Percentiles rank a stretch among this genome's conserved stretches.
These are phyloP conservation scores for Hormaphis cornu DNA, from an alignment of 1,140 invertebrate species.

Conservation along the genomic window DNA sequence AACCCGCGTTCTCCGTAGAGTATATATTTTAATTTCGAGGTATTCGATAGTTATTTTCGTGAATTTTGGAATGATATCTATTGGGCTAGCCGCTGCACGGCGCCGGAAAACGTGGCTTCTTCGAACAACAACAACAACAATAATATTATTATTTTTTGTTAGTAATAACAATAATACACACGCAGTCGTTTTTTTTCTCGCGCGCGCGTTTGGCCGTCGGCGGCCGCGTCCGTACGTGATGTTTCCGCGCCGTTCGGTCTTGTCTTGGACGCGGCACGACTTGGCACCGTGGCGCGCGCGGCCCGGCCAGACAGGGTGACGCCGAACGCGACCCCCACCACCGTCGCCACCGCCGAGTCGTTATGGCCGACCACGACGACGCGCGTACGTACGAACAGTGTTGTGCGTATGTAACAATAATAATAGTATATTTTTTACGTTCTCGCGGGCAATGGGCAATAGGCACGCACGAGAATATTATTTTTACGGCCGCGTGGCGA, in stretches of 20 bases:
- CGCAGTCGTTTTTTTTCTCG: background rate
- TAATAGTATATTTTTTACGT: no score
- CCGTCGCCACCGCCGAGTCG: background rate
- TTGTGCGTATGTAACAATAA: no score
- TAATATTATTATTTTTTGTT: no score
- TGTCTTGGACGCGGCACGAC: constrained; percentile 4
- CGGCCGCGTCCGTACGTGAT: background rate
- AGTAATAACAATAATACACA: no score
- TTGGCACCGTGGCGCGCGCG: constrained; percentile 34
- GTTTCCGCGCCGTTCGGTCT: constrained; percentile 11
- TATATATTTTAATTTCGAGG: no score
- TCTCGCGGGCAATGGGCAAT: no score
- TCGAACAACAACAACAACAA: no score
- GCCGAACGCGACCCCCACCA: constrained; percentile 35
- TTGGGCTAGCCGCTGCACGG: no score
- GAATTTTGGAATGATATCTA: no score
- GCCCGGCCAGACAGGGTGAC: constrained; percentile 75
- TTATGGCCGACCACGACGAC: background rate
- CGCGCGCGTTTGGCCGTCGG: background rate
- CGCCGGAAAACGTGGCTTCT: no score
- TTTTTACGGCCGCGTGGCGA: background rate
- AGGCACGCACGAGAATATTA: background rate
- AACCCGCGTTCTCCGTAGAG: no score
- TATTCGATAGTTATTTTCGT: no score
- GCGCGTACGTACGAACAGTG: background rate